phyloP scores from a whole-genome alignment of 2,113 vertebrate genomes.

The Archocentrus centrarchus region DNA sequence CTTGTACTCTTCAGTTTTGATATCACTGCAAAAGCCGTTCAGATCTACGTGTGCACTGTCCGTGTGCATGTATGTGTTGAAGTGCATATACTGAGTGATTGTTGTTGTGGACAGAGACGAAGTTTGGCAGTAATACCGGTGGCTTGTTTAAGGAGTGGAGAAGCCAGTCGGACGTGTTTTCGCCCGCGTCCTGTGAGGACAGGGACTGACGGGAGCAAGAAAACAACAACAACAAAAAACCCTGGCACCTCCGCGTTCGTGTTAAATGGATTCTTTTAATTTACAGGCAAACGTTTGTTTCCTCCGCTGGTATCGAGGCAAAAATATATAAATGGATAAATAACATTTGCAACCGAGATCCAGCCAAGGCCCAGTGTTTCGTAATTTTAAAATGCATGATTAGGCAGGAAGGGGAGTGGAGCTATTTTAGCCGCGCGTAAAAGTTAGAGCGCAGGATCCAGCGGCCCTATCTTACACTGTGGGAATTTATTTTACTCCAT shows the following conservation, averaged over 20 bases:
- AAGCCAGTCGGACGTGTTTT: conserved; percentile 91
- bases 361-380: neutral
- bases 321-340: neutral
- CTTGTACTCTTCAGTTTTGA: conserved; percentile 26
- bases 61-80: conserved; percentile 17
- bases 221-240: conserved; percentile 49
- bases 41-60: conserved; percentile 8
- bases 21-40: conserved; percentile 29
- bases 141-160: conserved; percentile 82
- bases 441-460: conserved; percentile 62
- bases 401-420: conserved; percentile 45
- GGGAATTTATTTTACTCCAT: conserved; percentile 37
- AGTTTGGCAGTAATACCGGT: conserved; percentile 78
- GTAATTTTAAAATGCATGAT: conserved; percentile 40
- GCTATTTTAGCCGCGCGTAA: conserved; percentile 53
- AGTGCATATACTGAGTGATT: conserved; percentile 38
- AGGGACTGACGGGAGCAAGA: conserved; percentile 62
- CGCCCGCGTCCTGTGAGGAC: conserved; percentile 66
- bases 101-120: conserved; percentile 76
- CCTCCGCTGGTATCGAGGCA: neutral
- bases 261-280: neutral
- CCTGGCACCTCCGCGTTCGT: conserved; percentile 22
- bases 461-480: conserved; percentile 50
- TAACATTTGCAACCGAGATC: conserved; percentile 17
- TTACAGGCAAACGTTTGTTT: neutral